Evolutionary conservation across 2,113 vertebrate genomes (phyloP).

Genomic region (Cebus imitator): DNA sequence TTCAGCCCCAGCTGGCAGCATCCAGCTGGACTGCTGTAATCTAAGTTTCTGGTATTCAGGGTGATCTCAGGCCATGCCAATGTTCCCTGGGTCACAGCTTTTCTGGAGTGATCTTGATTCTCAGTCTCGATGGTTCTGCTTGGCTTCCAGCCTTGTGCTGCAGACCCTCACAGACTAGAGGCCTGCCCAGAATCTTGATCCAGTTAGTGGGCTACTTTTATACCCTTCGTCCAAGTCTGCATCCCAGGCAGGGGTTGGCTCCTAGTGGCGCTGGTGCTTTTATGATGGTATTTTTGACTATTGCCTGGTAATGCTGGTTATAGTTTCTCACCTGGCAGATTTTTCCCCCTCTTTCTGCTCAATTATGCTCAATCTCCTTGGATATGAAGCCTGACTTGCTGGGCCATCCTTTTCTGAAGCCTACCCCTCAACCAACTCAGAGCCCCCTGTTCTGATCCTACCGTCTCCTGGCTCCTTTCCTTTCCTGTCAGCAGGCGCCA

Average conservation of each 20-base stretch:
- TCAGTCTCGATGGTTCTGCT: background rate
- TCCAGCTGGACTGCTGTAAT: background rate
- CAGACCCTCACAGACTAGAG: background rate
- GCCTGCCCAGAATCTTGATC: background rate
- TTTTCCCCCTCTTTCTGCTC: background rate
- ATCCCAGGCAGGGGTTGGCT: background rate
- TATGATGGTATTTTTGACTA: background rate
- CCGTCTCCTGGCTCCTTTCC: background rate
- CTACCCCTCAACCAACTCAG: background rate
- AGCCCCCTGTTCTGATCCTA: background rate
- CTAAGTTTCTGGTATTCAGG: background rate
- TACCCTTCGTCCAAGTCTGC: background rate
- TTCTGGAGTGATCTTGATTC: background rate
- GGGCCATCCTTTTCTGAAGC: background rate
- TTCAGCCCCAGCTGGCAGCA: background rate
- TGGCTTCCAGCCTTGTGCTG: background rate
- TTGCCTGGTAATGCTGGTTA: background rate
- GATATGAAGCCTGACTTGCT: background rate
- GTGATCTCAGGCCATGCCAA: background rate
- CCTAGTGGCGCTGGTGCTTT: background rate
- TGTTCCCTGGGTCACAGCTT: background rate
- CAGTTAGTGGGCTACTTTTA: background rate
- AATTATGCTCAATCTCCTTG: background rate
- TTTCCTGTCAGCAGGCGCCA: background rate
- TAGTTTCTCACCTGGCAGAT: background rate